Evolutionary conservation across 1,140 invertebrate species (phyloP), one percentile per base, ranked within the genome.

Genomic region (Paraescarpia echinospica): DNA sequence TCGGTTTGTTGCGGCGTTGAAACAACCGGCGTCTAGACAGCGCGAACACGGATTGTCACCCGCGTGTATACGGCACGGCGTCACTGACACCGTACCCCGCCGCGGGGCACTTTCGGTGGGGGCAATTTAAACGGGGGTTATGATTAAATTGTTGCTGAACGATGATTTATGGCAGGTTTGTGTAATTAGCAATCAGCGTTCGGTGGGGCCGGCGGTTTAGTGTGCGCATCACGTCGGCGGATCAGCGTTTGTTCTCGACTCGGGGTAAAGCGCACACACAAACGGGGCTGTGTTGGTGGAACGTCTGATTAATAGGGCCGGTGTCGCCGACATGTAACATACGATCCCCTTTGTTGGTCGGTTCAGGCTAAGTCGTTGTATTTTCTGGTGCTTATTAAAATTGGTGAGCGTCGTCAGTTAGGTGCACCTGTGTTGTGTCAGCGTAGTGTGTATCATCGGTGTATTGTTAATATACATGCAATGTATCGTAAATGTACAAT

Each of bases 141-240:
- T 77, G 59, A 77, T 77, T 77, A 77, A 77, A 77, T 77, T 77
- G 59, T 77, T 0, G 59, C 59, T 77, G 59, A 77, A 77, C 59
- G 59, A 77, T 77, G 59, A 77, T 77, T 77, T 77, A 77, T 77
- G 59, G 59, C 59, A 31, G 59, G 59, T 77, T 77, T 77, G 59
- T 77, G 59, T 77, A 77, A 77, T 77, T 77, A 77, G 59, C 59
- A 27, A 77, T 77, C 59, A 22, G 14, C 59, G 59, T 77, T 77
- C 59, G 27, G 12, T 77, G 14, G 22, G 59, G 22, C 12, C 59
- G 0, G 2, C 59, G 59, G 22, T 18, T 27, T 41, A 41, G 41
- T 41, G 41, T 12, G 41, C 41, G 4, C 41, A 41, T 41, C 41
- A 1, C 18, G 59, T 77, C 59, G 59, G 59, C 59, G 18, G 27